phyloP scores from a whole-genome alignment of 1,140 invertebrate species.

The Mamestra configurata region DNA sequence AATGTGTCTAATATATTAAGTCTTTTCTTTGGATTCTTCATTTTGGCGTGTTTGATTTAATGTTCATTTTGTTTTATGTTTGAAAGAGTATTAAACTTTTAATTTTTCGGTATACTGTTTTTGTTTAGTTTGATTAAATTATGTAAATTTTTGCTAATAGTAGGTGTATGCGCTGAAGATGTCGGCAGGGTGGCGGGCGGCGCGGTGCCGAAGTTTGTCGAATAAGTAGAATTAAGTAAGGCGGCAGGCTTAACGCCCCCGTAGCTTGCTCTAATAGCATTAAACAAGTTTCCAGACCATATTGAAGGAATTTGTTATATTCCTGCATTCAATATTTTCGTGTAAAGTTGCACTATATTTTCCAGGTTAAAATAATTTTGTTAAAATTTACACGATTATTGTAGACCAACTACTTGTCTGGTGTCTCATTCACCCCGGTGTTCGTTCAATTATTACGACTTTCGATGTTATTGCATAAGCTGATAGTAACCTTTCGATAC shows the following conservation, averaged over 20 bases:
- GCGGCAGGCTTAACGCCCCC: conserved; percentile 83
- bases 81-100: conserved; percentile 45
- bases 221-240: conserved; percentile 87
- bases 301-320: conserved; percentile 73
- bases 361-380: too few relatives aligned
- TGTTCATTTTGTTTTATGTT: conserved; percentile 44
- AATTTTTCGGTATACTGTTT: conserved; percentile 8
- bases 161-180: conserved; percentile 53
- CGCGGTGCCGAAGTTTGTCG: conserved; percentile 68
- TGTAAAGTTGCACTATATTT: not conserved
- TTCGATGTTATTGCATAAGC: too few relatives aligned
- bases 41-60: conserved; percentile 55
- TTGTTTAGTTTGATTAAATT: not conserved
- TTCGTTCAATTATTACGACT: too few relatives aligned
- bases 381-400: not conserved
- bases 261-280: conserved; percentile 84
- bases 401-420: too few relatives aligned
- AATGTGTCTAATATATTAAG: conserved; percentile 42
- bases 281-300: conserved; percentile 86
- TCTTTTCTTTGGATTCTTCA: conserved; percentile 56
- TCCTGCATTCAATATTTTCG: conserved; percentile 54
- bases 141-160: conserved; percentile 16
- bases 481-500: too few relatives aligned
- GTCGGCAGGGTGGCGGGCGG: conserved; percentile 43
- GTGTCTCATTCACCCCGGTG: too few relatives aligned